phyloP scores from a whole-genome alignment of 2,888 invertebrate genomes.

The Pollenia labialis region DNA sequence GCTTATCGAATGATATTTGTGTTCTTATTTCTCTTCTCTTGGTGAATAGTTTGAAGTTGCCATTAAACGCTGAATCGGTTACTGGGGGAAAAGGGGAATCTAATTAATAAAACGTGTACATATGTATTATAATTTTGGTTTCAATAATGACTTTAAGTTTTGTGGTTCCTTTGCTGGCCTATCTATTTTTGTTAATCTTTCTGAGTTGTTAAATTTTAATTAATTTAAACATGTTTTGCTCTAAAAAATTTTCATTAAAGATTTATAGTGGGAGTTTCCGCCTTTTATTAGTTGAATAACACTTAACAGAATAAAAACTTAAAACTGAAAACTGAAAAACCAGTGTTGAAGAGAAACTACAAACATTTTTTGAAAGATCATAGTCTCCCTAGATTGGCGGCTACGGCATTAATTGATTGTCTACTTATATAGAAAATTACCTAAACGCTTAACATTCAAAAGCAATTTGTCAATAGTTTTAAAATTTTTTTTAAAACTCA shows the following conservation, averaged over 20 bases:
- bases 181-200: background rate
- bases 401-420: constrained; percentile 40
- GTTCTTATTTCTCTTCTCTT: background rate
- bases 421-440: constrained; percentile 58
- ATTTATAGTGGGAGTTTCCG: constrained; percentile 41
- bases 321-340: background rate
- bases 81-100: background rate
- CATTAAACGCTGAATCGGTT: background rate
- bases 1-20: background rate
- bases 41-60: constrained; percentile 2
- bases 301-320: constrained; percentile 24
- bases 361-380: constrained; percentile 44
- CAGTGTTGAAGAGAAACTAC: background rate
- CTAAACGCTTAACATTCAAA: constrained; percentile 46
- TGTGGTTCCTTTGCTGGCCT: background rate
- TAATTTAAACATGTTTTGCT: background rate
- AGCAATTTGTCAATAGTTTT: constrained; percentile 56
- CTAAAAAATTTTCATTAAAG: background rate
- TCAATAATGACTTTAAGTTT: constrained; percentile 20
- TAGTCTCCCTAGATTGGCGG: constrained; percentile 10
- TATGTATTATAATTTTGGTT: background rate
- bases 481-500: constrained; percentile 43
- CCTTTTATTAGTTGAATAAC: constrained; percentile 45
- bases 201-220: constrained; percentile 10
- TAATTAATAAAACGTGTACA: background rate